Conservation (phyloP, 2,888 invertebrate species). For the Morpho achilles region DNA sequence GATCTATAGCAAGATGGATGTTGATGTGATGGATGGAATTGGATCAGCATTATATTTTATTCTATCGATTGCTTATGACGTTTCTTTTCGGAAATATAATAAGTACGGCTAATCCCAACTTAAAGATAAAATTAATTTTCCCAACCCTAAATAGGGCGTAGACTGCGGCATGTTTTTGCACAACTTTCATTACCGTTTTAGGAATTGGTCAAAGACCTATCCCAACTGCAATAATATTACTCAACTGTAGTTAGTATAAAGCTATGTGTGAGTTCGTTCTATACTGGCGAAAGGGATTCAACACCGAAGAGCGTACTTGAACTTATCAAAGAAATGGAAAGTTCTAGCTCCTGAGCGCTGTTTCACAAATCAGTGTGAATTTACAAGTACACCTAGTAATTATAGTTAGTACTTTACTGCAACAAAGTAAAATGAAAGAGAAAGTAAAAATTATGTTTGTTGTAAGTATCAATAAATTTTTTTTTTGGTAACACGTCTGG, state of each 20-base stretch:
- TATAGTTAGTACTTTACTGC: slow-evolving; percentile 5
- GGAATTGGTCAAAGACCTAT: slow-evolving; percentile 50
- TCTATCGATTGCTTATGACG: no score
- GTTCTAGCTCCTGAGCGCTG: slow-evolving; percentile 25
- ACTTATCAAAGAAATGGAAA: slow-evolving; percentile 31
- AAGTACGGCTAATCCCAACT: no score
- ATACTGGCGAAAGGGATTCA: slow-evolving; percentile 32
- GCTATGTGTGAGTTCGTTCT: slow-evolving; percentile 22
- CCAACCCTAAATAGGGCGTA: slow-evolving; percentile 32
- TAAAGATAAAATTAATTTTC: background rate
- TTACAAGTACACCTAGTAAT: slow-evolving; percentile 19
- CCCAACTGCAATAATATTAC: slow-evolving; percentile 25
- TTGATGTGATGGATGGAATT: no score
- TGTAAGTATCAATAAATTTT: no score
- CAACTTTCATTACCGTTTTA: slow-evolving; percentile 69
- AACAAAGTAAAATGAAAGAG: slow-evolving; percentile 5
- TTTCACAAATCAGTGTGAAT: slow-evolving; percentile 28
- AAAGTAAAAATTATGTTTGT: background rate
- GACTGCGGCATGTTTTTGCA: slow-evolving; percentile 37
- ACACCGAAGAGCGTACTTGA: slow-evolving; percentile 25
- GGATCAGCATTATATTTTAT: no score
- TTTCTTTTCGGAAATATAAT: no score
- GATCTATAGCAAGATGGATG: no score
- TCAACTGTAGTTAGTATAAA: slow-evolving; percentile 23
- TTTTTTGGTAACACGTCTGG: no score